Evolutionary conservation across 2,888 invertebrate genomes (phyloP).

Genomic region (Gisinianus flammeolus): DNA sequence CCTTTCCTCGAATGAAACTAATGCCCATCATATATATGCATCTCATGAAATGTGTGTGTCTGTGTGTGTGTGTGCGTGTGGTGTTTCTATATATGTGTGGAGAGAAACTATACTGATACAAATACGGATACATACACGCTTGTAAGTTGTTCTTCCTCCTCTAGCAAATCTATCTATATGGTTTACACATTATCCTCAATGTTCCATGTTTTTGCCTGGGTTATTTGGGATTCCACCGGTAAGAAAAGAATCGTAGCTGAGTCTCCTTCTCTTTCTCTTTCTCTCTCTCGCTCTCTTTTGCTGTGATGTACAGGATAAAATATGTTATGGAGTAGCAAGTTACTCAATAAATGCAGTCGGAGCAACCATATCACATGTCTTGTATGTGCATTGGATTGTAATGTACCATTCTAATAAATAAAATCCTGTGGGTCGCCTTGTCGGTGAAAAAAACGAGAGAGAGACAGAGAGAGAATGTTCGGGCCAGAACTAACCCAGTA

Average conservation of each 20-base stretch:
- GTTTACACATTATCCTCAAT: slow-evolving; percentile 19
- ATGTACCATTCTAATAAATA: slow-evolving; percentile 30
- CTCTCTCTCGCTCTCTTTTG: background rate
- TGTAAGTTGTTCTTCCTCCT: background rate
- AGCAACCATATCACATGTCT: slow-evolving; percentile 11
- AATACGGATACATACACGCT: too few species aligned
- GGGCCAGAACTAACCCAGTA: slow-evolving; percentile 25
- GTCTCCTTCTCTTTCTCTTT: background rate
- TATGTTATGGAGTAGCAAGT: slow-evolving; percentile 37
- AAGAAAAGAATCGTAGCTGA: background rate
- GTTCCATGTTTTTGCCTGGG: background rate
- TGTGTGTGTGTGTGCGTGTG: background rate
- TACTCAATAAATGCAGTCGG: slow-evolving; percentile 29
- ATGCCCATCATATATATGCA: background rate
- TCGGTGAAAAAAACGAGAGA: background rate
- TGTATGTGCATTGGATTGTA: slow-evolving; percentile 10
- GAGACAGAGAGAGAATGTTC: slow-evolving; percentile 2
- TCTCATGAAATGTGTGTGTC: background rate
- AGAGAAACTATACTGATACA: too few species aligned
- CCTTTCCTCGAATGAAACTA: too few species aligned
- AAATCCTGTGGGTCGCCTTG: slow-evolving; percentile 22
- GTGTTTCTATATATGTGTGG: background rate
- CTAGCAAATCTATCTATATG: background rate
- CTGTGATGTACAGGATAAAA: slow-evolving; percentile 20
- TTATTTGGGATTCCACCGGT: too few species aligned